phyloP scores from a whole-genome alignment of 2,888 invertebrate genomes.

The Polylopha cassiicola region DNA sequence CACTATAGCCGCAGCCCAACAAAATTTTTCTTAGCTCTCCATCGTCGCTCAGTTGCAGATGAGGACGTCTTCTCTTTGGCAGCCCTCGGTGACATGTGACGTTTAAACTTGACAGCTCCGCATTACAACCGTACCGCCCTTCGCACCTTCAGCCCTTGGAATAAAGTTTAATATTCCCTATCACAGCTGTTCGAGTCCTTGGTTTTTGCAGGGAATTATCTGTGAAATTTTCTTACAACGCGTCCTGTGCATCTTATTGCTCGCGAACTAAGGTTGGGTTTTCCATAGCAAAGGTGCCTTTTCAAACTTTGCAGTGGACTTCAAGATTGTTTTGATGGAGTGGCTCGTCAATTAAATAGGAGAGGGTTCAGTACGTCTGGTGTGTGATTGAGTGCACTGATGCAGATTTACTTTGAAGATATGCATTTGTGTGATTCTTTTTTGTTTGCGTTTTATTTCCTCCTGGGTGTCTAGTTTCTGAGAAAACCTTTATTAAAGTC shows the following conservation, averaged over 20 bases:
- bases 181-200: slow-evolving; percentile 29
- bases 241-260: slow-evolving; percentile 31
- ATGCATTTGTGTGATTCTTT: slow-evolving; percentile 31
- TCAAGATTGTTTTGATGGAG: slow-evolving; percentile 70
- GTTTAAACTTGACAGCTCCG: slow-evolving; percentile 56
- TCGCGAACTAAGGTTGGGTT: slow-evolving; percentile 38
- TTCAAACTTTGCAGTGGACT: slow-evolving; percentile 38
- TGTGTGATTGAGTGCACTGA: slow-evolving; percentile 70
- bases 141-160: slow-evolving; percentile 19
- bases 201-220: slow-evolving; percentile 37
- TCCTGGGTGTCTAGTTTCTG: slow-evolving; percentile 15
- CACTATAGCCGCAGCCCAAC: slow-evolving; percentile 25
- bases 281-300: slow-evolving; percentile 27
- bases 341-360: slow-evolving; percentile 71
- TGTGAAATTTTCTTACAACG: slow-evolving; percentile 37
- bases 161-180: slow-evolving; percentile 33
- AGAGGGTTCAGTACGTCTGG: slow-evolving; percentile 59
- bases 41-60: slow-evolving; percentile 33
- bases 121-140: slow-evolving; percentile 29
- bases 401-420: slow-evolving; percentile 61
- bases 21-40: slow-evolving; percentile 21
- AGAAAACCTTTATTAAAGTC: slow-evolving; percentile 14
- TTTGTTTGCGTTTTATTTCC: slow-evolving; percentile 24
- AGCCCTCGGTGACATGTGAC: slow-evolving; percentile 54
- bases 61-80: slow-evolving; percentile 54